phyloP scores from a whole-genome alignment of 2,113 vertebrate species.

The Tenrec ecaudatus region DNA sequence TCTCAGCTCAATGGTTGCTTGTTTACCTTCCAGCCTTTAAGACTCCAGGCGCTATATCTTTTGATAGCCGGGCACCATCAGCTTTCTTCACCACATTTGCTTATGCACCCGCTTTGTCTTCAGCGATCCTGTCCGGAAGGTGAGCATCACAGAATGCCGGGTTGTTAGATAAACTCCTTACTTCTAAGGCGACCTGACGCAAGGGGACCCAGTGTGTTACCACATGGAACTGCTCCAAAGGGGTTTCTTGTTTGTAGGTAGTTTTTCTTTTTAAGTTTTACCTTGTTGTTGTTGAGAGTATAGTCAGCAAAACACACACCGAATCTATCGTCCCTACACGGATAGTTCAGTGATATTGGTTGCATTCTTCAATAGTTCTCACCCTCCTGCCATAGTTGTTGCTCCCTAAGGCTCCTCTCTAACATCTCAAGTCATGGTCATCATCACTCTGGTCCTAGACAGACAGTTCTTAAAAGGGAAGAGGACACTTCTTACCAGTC shows the following conservation, averaged over 20 bases:
- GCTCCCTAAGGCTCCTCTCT: not conserved
- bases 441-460: not conserved
- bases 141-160: too few relatives aligned
- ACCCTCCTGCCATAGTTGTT: not conserved
- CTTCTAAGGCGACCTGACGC: not conserved
- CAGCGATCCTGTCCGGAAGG: too few relatives aligned
- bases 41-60: too few relatives aligned
- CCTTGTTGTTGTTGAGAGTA: not conserved
- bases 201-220: not conserved
- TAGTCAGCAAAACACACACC: not conserved
- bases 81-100: too few relatives aligned
- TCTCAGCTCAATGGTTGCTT: too few relatives aligned
- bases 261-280: not conserved
- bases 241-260: not conserved
- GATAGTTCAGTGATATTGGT: not conserved
- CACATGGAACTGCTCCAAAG: not conserved
- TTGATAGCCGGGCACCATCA: too few relatives aligned
- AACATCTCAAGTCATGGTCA: not conserved
- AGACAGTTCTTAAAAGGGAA: not conserved
- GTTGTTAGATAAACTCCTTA: not conserved
- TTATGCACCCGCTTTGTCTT: too few relatives aligned
- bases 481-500: too few relatives aligned
- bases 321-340: not conserved
- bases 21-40: too few relatives aligned
- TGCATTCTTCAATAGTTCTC: not conserved